Percentiles rank a stretch among this genome's conserved stretches.
These are phyloP conservation scores for Dryobota labecula DNA, from an alignment of 2,888 invertebrate genomes.

Conservation along the genomic window DNA sequence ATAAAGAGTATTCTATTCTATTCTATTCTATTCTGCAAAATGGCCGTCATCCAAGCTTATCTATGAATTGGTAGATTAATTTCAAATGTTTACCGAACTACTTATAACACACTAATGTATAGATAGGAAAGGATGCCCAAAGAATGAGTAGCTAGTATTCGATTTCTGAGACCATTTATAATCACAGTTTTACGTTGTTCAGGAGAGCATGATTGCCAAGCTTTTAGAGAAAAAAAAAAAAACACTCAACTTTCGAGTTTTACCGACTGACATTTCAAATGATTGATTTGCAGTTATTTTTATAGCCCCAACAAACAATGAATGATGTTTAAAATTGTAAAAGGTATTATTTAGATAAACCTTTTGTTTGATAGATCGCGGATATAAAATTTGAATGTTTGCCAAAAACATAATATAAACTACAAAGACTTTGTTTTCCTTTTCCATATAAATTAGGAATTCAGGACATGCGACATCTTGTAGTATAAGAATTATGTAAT, in stretches of 20 bases:
- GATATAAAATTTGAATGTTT: conserved; percentile 45
- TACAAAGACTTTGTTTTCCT: conserved; percentile 29
- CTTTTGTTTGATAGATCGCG: conserved; percentile 33
- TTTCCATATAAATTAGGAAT: conserved; percentile 5
- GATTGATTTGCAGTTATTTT: conserved; percentile 24
- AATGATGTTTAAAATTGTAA: conserved; percentile 17
- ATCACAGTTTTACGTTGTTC: not conserved
- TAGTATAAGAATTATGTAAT: conserved; percentile 32
- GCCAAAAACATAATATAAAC: conserved; percentile 40
- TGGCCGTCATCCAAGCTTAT: conserved; percentile 7
- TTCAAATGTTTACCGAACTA: conserved; percentile 17
- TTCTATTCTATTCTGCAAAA: too few relatives aligned
- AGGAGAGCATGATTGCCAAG: not conserved
- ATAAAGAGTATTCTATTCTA: too few relatives aligned
- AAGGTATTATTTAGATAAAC: conserved; percentile 7
- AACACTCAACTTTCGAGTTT: not conserved
- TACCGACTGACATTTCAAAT: conserved; percentile 3
- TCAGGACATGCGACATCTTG: conserved; percentile 6
- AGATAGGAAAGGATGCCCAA: not conserved
- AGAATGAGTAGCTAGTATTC: not conserved
- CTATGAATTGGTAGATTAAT: conserved; percentile 29
- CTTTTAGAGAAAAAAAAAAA: not conserved
- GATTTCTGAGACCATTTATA: not conserved
- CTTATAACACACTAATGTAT: too few relatives aligned
- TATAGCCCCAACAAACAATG: conserved; percentile 19